Conservation (phyloP, 2,888 invertebrate species). For the Drosophila flavopinicola region DNA sequence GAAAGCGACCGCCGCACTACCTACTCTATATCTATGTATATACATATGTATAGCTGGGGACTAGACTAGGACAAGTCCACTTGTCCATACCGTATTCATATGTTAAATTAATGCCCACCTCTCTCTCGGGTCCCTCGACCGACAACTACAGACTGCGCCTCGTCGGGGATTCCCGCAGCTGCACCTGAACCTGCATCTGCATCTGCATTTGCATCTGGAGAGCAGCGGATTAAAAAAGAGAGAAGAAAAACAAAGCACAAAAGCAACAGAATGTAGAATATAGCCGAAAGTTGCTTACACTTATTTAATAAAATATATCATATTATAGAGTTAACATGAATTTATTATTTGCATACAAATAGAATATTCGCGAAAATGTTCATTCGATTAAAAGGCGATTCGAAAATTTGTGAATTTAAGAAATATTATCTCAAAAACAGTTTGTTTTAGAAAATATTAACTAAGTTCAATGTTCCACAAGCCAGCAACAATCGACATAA, state of each 20-base stretch:
- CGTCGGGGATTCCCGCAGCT: not conserved
- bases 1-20: slow-evolving; percentile 10
- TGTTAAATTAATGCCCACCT: slow-evolving; percentile 62
- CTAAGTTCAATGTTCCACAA: too few relatives aligned
- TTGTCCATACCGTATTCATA: slow-evolving; percentile 56
- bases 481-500: too few relatives aligned
- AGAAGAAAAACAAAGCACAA: not conserved
- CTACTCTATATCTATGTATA: not conserved
- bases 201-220: not conserved
- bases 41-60: not conserved
- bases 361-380: too few relatives aligned
- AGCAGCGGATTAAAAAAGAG: not conserved
- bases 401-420: too few relatives aligned
- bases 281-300: not conserved
- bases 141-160: slow-evolving; percentile 14
- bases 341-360: too few relatives aligned
- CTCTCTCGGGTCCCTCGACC: slow-evolving; percentile 10
- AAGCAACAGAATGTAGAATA: not conserved
- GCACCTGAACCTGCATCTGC: slow-evolving; percentile 1
- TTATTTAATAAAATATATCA: too few relatives aligned
- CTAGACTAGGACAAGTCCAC: slow-evolving; percentile 25
- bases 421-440: too few relatives aligned
- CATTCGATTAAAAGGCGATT: too few relatives aligned
- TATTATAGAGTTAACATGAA: too few relatives aligned
- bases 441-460: too few relatives aligned